Evolutionary conservation across 2,888 invertebrate genomes (phyloP).

Genomic region (Zele albiditarsus): DNA sequence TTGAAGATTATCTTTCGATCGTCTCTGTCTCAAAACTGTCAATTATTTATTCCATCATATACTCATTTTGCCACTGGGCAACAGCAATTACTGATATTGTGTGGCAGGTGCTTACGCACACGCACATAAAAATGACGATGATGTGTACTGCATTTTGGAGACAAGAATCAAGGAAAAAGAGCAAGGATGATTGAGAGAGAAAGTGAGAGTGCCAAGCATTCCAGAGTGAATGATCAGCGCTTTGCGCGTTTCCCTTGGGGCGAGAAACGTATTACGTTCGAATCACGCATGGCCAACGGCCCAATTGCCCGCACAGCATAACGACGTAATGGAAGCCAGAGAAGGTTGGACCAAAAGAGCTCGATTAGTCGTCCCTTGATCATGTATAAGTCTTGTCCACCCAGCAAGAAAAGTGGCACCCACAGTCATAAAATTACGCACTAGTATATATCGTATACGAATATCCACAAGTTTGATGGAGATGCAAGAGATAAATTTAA

Average conservation of each 20-base stretch:
- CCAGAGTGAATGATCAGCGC: slow-evolving; percentile 30
- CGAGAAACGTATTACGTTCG: slow-evolving; percentile 29
- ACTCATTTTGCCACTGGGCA: slow-evolving; percentile 26
- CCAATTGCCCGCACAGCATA: slow-evolving; percentile 25
- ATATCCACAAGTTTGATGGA: neutral
- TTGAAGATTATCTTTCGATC: slow-evolving; percentile 18
- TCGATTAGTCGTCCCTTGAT: slow-evolving; percentile 19
- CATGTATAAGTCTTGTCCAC: neutral
- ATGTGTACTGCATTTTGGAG: slow-evolving; percentile 27
- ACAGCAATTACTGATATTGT: slow-evolving; percentile 21
- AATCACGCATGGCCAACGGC: slow-evolving; percentile 33
- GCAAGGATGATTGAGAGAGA: neutral
- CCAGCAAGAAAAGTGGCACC: slow-evolving; percentile 5
- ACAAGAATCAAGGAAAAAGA: slow-evolving; percentile 21
- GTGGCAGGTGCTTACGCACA: slow-evolving; percentile 31
- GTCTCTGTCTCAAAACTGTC: neutral
- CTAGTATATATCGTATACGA: neutral
- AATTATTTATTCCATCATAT: slow-evolving; percentile 24
- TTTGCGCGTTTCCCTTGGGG: slow-evolving; percentile 28
- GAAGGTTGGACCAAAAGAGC: slow-evolving; percentile 8
- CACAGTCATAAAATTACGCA: slow-evolving; percentile 12
- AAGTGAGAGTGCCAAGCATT: slow-evolving; percentile 24
- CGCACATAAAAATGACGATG: neutral
- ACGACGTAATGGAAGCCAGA: slow-evolving; percentile 16
- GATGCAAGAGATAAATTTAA: neutral